Percentiles rank a stretch among this genome's conserved stretches.
phyloP scores from a whole-genome alignment of 2,888 invertebrate genomes.

The Hetaerina titia region DNA sequence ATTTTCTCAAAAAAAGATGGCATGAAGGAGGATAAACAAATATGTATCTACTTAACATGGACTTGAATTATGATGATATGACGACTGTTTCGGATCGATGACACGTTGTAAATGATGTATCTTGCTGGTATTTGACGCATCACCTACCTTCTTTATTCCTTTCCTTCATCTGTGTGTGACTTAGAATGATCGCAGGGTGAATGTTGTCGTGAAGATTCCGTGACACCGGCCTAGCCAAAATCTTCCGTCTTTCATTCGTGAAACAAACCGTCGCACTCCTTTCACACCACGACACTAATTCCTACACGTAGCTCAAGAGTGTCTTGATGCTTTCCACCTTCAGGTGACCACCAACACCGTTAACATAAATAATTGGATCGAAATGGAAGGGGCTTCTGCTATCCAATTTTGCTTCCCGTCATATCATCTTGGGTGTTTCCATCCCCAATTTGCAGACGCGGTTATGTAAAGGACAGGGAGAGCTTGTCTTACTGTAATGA shows the following conservation, averaged over 20 bases:
- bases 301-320: not conserved
- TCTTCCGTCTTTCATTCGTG: not conserved
- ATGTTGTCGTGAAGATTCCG: not conserved
- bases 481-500: slow-evolving; percentile 14
- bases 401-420: slow-evolving; percentile 12
- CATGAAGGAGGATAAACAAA: too few relatives aligned
- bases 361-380: slow-evolving; percentile 28
- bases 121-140: too few relatives aligned
- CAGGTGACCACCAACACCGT: not conserved
- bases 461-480: not conserved
- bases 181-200: not conserved
- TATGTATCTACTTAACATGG: too few relatives aligned
- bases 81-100: too few relatives aligned
- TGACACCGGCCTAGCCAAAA: not conserved
- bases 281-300: not conserved
- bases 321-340: not conserved
- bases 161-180: too few relatives aligned
- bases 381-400: slow-evolving; percentile 27
- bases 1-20: too few relatives aligned
- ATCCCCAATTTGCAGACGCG: slow-evolving; percentile 23
- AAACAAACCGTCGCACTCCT: slow-evolving; percentile 25
- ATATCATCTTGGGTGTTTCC: not conserved
- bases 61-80: too few relatives aligned
- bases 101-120: too few relatives aligned
- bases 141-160: too few relatives aligned